Evolutionary conservation across 1,140 invertebrate species (phyloP), one percentile per base, ranked within the genome.

Genomic region (Euura saliciscinereae): DNA sequence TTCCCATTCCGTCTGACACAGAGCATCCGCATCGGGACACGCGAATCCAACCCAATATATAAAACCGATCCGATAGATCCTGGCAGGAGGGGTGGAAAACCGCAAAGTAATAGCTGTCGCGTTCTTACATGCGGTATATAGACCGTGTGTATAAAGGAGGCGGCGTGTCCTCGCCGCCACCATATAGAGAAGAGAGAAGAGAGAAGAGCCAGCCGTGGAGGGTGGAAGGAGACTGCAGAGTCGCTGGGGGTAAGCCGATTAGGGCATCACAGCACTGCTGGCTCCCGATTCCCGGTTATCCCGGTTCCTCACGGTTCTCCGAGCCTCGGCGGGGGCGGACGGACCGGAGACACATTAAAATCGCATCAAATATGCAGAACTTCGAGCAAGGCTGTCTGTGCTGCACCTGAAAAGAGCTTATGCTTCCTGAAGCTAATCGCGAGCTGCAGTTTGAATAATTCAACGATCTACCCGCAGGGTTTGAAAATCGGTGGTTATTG

Each of bases 301-400:
- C 69, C 65, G 42, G 42, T n/a, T 59, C 3, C 51, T 59, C 3
- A 11, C 51, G 51, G 46, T 51, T 42, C 43, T 46, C 6, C 13
- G 45, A 45, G 28, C 43, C 45, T 51, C 43, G 69, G 64, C 73
- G 68, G 70, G 68, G 68, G 72, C 74, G 79, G 74, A 80, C 79
- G 78, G 70, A 75, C 73, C 76, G 81, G 83, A 85, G 84, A 86
- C 85, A 86, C 86, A 87, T 86, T 87, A 87, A 87, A 87, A 87
- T 86, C 86, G 80, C 81, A 82, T 87, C 73, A 86, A 87, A 85
- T 85, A 86, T 86, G 82, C 76, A 87, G 70, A 77, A 77, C 73
- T 67, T 59, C 10, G 8, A 59, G 51, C 8, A 59, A n/a, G 13
- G 51, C 51, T 8, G 51, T 59, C 51, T 59, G 51, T 11, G 51